phyloP scores from a whole-genome alignment of 2,888 invertebrate species.

The Yponomeuta plumbellus region DNA sequence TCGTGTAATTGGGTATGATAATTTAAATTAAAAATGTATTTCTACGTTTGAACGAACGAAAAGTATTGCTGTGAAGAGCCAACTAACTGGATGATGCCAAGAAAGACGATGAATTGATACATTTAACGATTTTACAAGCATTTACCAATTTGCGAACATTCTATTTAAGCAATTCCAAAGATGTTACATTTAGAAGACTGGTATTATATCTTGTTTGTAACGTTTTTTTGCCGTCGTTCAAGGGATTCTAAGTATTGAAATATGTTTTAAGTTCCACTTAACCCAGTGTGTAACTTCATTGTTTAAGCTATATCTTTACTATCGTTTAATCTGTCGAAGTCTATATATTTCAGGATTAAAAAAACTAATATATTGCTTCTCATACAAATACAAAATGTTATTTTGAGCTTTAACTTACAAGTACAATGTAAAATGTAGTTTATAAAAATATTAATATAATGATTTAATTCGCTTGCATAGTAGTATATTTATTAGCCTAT shows the following conservation, averaged over 20 bases:
- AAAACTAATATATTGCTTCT: background rate
- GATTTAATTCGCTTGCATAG: constrained; percentile 46
- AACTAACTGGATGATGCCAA: constrained; percentile 51
- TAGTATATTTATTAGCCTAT: constrained; percentile 59
- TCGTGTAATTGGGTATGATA: constrained; percentile 35
- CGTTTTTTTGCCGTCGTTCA: constrained; percentile 16
- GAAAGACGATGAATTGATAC: constrained; percentile 32
- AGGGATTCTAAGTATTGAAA: no score
- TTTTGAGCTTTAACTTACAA: constrained; percentile 69
- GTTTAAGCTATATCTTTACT: background rate
- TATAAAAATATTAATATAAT: constrained; percentile 48
- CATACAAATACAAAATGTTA: constrained; percentile 33
- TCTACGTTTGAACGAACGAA: background rate
- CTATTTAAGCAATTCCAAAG: constrained; percentile 57
- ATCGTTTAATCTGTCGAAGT: background rate
- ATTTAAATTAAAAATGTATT: constrained; percentile 20
- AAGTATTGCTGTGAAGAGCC: constrained; percentile 44
- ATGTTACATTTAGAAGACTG: constrained; percentile 48
- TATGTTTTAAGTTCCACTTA: background rate
- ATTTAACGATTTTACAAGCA: constrained; percentile 2
- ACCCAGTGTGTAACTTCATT: background rate
- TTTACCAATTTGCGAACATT: background rate
- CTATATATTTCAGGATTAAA: background rate
- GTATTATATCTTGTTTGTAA: constrained; percentile 14
- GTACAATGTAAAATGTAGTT: constrained; percentile 54